These are phyloP conservation scores for Babylonia areolata DNA, from an alignment of 1,140 invertebrate genomes.

Conservation along the genomic window DNA sequence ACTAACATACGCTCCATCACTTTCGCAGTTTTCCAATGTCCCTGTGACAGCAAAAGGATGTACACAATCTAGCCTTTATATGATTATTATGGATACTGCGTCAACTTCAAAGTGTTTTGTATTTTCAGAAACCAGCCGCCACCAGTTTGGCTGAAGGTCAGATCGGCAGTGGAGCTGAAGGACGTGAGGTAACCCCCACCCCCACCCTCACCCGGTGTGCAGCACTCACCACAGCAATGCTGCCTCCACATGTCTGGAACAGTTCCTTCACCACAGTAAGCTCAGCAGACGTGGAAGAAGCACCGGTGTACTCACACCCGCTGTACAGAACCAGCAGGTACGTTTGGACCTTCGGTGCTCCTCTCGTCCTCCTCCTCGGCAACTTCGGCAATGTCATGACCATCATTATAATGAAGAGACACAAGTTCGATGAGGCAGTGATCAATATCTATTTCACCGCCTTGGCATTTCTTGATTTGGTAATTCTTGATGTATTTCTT, in stretches of 20 bases:
- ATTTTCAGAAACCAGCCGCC: no score
- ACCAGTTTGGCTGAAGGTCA: no score
- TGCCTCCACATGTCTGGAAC: background rate
- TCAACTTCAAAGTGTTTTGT: no score
- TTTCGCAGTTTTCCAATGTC: no score
- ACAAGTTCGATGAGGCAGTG: background rate
- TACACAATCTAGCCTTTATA: no score
- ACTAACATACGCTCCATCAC: no score
- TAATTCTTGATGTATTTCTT: background rate
- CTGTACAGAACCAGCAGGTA: background rate
- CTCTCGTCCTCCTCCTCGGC: background rate
- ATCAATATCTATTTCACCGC: conserved; percentile 7
- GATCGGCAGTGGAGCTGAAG: no score
- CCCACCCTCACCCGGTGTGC: no score
- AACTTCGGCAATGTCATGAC: conserved; percentile 14
- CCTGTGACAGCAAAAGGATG: no score
- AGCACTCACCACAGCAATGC: no score
- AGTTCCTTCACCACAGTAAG: background rate
- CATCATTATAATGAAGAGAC: background rate
- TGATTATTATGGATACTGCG: no score
- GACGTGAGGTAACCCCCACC: no score
- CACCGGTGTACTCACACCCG: background rate
- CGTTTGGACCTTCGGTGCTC: background rate
- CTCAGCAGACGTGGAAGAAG: background rate
- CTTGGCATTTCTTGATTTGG: background rate